Evolutionary conservation across 2,113 vertebrate genomes (phyloP), one percentile per base, ranked within the genome.

Genomic region (Sardina pilchardus): DNA sequence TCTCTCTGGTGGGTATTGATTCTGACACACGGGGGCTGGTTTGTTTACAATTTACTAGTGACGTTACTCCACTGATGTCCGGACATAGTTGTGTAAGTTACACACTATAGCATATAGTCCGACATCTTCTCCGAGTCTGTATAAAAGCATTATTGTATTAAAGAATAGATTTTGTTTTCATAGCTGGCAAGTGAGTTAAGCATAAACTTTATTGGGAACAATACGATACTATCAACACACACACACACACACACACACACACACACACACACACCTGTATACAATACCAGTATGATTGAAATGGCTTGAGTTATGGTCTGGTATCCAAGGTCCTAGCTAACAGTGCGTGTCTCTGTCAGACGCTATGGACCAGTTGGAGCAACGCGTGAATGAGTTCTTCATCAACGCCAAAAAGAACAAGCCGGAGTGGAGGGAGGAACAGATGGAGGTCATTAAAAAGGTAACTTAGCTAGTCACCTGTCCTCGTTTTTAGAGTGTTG

Each of bases 391-490:
- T 85, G 98, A 99, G 93, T 99, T 99, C 93, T 99, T 99, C 89
- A 95, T 96, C 92, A 99, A 99, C 6, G 98, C 98, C 36, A 99
- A 99, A 95, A 99, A 99, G 95, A 99, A 99, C 94, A 99, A 99
- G 91, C 97, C 97, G 0, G 98, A 99, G 91, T 99, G 98, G 98
- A 95, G 98, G 90, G 98, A 99, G 89, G 98, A 99, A 86, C 98
- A 99, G 94, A 99, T 99, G 98, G 96, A 97, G 88, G 96, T 97
- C 89, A 99, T 99, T 90, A 99, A 99, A 93, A 99, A 99, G 96
- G 98, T 99, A 92, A 93, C 92, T 82, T 82, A 83, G 81, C 86
- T 50, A 85, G 34, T 34, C 63, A 71, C 63, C 14, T n/a, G 6
- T n/a, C n/a, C n/a, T n/a, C n/a, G n/a, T n/a, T n/a, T n/a, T n/a